Evolutionary conservation across 2,113 vertebrate genomes (phyloP), one percentile per base, ranked within the genome.

Genomic region (Oreotragus oreotragus): DNA sequence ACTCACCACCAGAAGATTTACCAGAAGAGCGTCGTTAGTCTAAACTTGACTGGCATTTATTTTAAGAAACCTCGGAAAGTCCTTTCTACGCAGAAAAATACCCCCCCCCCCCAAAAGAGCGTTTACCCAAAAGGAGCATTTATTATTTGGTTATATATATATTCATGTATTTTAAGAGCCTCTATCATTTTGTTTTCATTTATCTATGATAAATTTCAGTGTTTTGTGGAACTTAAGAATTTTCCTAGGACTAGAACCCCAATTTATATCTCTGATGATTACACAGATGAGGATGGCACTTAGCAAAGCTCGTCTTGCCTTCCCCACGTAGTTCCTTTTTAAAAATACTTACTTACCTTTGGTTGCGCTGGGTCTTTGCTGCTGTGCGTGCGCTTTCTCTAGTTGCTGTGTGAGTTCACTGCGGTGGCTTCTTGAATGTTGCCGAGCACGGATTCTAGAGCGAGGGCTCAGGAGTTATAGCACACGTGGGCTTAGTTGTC

Each of bases 51-150:
- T 53, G 58, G n/a, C 36, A 39, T 36, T 30, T 57, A 51, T 55
- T 80, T 94, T 88, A 73, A 84, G 76, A 81, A 92, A 39, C 17
- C 47, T 80, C 62, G 4, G 43, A 76, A 89, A 90, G 28, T 81
- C 55, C 6, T 66, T 80, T 36, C 30, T 33, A 6, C 16, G 11
- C 13, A 14, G 51, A 76, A 95, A 95, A 94, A 76, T 73, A 58
- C 8, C 10, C 45, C 70, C n/a, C 2, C 8, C 10, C 45, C 70
- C n/a, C 2, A n/a, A 92, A 64, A 28, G 30, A 80, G 3, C n/a
- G 19, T 77, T 70, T 76, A 70, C n/a, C 62, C 47, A 12, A 39
- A 92, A 64, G 33, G n/a, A 84, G 4, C n/a, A 79, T 77, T 85
- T 49, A 23, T 30, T 80, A 51, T 79, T 70, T 92, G 23, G 2